Evolutionary conservation across 2,797 vertebrate genomes (phyloP), one percentile per base, ranked within the genome.

Genomic region (Anguilla pacifica): DNA sequence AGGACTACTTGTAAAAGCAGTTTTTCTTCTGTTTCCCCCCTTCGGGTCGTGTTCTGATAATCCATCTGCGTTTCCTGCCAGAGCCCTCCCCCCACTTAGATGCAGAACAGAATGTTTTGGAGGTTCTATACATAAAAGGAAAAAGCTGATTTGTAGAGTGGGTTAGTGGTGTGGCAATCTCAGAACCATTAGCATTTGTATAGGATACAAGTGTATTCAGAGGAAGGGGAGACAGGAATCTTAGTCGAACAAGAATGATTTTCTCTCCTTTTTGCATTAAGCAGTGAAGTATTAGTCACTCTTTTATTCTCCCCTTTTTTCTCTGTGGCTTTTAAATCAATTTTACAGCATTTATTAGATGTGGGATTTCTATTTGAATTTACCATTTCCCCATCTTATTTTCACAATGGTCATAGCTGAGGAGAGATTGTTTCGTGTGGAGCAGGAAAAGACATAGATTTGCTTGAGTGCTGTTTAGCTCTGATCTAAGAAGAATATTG

Each of bases 111-210:
- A 72, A 28, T 72, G 31, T 35, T 17, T 39, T 77, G 72, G 3
- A 77, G 72, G 13, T 39, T 77, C 31, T 77, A 11, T 39, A 3
- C 43, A 11, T 4, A 19, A 39, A 77, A 61, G 59, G 53, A 2
- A 2, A 64, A 64, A 64, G 25, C 61, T 39, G 31, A 35, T 77
- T 39, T 31, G 72, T 31, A 39, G 39, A 96, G 95, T 92, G 53
- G 87, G 88, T 92, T 93, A 93, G 92, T 93, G 86, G 94, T 94
- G 94, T 92, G 91, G 91, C 92, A 93, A 91, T 91, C 93, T 87
- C 85, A 85, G 89, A 88, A 88, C 87, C 92, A 96, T 96, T 95
- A 94, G 94, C 95, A 95, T 95, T 93, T 95, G 94, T 95, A 95
- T 95, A 92, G 35, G 93, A 89, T 92, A 95, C 93, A 87, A 61